Evolutionary conservation across 2,888 invertebrate genomes (phyloP), one percentile per base, ranked within the genome.

Genomic region (Chelonus formosanus): DNA sequence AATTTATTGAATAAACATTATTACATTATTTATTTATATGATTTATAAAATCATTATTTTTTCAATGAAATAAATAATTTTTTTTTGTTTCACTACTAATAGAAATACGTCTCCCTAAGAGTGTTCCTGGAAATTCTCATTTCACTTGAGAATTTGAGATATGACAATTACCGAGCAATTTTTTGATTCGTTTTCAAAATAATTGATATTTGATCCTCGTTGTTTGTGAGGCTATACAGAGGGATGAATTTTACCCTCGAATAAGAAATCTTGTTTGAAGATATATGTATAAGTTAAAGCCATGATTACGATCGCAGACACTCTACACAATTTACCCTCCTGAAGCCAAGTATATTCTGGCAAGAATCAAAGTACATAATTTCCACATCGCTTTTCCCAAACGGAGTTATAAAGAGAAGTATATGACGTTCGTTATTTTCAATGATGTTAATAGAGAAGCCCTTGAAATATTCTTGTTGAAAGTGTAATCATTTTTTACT

Each of bases 191-290:
- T 36, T 48, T 40, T 20, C 57, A 34, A 50, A 64, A 45, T 64
- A 64, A 64, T 64, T 64, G 64, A 58, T 64, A 58, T 64, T 58
- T 58, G 64, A 63, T 57, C 48, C 40, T 20, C 48, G 43, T 45
- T 56, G 47, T 64, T 58, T 43, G 32, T 31, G 20, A n/a, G 58
- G 32, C 10, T 58, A 54, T 58, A 47, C 35, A 10, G 47, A 47
- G 58, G 58, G 58, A 32, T n/a, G 44, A 31, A 7, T 56, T 4
- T 1, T 45, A 45, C 44, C 48, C 48, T 48, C 20, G 48, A 48
- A 48, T n/a, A 48, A 48, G 48, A n/a, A 20, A 48, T n/a, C 48
- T 48, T 48, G 48, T 48, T 48, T 48, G 43, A 60, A 53, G 53
- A 44, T 58, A 55, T 31, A 56, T 44, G 43, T 32, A 53, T 53